A percentile compares a stretch with the other conserved stretches of the same genome.
Conservation (phyloP, 2,888 invertebrate species). For the Hybos culiciformis region DNA sequence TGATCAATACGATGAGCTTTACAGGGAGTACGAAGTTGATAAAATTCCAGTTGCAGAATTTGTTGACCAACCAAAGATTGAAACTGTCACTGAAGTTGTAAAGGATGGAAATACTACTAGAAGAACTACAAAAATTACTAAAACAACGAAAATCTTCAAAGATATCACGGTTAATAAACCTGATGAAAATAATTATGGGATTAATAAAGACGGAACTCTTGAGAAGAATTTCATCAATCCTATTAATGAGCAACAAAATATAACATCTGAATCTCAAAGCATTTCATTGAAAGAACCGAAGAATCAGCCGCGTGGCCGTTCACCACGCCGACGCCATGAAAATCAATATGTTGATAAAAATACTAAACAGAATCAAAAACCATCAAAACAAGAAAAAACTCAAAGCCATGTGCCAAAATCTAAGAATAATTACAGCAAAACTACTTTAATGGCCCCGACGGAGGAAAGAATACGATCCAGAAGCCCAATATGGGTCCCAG, state of each 20-base stretch:
- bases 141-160: conserved; percentile 3
- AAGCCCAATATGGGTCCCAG: conserved; percentile 61
- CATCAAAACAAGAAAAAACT: conserved; percentile 7
- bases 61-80: conserved; percentile 4
- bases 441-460: conserved; percentile 8
- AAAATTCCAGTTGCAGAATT: no score
- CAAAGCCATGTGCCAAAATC: conserved; percentile 1
- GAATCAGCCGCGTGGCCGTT: conserved; percentile 24
- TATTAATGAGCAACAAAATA: neutral
- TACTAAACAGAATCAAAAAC: neutral
- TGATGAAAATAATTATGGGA: neutral
- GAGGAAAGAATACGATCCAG: conserved; percentile 41
- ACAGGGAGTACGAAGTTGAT: no score
- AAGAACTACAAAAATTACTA: conserved; percentile 2
- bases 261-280: conserved; percentile 5
- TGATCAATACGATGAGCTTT: conserved; percentile 4
- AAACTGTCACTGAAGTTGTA: conserved; percentile 12
- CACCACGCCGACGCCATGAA: conserved; percentile 22
- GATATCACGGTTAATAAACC: conserved; percentile 13
- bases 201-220: no score
- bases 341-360: neutral
- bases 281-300: conserved; percentile 15
- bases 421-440: neutral
- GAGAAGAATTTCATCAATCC: no score
- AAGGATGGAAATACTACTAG: neutral